Percentiles rank a stretch among this genome's conserved stretches.
These are phyloP conservation scores for Aplodontia rufa DNA, from an alignment of 2,113 vertebrate species.

Conservation along the genomic window DNA sequence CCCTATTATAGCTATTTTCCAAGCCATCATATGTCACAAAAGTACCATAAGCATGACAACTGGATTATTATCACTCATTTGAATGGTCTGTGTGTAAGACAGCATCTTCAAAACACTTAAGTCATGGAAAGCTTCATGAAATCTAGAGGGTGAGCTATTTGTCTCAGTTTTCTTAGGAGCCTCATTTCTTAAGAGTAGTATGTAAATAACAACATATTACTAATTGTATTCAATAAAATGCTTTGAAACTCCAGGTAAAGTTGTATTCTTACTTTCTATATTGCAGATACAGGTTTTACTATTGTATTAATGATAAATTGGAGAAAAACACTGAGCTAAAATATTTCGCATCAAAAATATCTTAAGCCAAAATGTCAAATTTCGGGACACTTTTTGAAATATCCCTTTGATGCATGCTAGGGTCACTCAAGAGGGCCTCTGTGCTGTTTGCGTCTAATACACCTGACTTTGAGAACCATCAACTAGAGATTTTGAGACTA, in stretches of 20 bases:
- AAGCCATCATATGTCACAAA: background rate
- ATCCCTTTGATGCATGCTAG: background rate
- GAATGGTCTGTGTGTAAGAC: background rate
- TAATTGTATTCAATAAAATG: background rate
- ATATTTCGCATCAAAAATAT: background rate
- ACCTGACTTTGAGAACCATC: background rate
- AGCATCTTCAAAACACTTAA: background rate
- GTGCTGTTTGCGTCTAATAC: background rate
- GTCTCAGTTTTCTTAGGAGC: background rate
- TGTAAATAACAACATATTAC: background rate
- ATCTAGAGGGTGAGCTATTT: background rate
- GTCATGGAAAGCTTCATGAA: background rate
- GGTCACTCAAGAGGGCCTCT: background rate
- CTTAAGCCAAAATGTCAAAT: background rate
- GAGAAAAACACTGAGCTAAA: background rate
- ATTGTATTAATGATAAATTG: background rate
- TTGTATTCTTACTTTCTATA: background rate
- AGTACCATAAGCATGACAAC: background rate
- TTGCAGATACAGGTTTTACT: background rate
- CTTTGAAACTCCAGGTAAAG: background rate
- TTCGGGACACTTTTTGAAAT: background rate
- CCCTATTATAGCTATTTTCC: background rate
- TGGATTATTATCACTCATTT: background rate
- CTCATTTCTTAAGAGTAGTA: background rate
- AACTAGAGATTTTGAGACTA: background rate